Conservation (phyloP, 2,113 vertebrate genomes). For the Furnarius figulus region DNA sequence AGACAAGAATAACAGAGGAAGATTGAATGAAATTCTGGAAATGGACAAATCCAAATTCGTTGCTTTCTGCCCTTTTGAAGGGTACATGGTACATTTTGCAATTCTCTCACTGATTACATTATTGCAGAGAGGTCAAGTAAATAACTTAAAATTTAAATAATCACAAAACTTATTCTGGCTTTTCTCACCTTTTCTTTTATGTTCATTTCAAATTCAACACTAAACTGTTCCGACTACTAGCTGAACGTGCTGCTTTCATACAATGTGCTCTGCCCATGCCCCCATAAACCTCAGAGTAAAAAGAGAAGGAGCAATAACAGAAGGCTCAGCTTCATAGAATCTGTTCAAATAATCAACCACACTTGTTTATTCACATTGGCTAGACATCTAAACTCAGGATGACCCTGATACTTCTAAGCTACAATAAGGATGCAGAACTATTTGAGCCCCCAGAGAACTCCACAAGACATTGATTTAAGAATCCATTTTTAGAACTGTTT, state of each 20-base stretch:
- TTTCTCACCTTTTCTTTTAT: background rate
- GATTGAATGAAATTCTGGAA: background rate
- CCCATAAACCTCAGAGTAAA: background rate
- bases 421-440: background rate
- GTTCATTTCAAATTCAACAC: background rate
- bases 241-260: background rate
- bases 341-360: background rate
- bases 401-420: background rate
- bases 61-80: background rate
- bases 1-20: background rate
- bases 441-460: background rate
- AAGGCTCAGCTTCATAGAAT: background rate
- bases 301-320: background rate
- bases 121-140: background rate
- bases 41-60: background rate
- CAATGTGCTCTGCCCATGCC: background rate
- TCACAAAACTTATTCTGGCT: background rate
- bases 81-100: background rate
- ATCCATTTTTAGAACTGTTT: background rate
- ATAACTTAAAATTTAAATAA: conserved; percentile 6
- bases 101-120: background rate
- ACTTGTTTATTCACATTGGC: background rate
- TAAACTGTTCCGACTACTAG: background rate
- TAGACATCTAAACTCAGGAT: background rate
- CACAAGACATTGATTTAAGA: background rate